A percentile compares a stretch with the other conserved stretches of the same genome.
phyloP scores from a whole-genome alignment of 2,113 vertebrate species.

The Ictidomys tridecemlineatus region DNA sequence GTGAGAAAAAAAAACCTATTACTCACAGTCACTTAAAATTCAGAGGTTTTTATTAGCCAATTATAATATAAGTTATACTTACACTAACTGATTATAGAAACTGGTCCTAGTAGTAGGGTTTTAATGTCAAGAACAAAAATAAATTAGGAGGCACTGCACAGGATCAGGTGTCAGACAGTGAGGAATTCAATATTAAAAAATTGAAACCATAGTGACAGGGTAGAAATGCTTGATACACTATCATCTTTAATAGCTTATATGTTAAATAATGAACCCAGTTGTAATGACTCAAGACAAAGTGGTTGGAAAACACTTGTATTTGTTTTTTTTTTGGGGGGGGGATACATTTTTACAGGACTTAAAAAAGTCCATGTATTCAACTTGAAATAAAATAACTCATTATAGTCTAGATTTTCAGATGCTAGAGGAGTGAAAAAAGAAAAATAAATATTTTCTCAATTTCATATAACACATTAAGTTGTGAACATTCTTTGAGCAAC shows the following conservation, averaged over 20 bases:
- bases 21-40: not conserved
- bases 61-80: not conserved
- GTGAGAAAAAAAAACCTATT: not conserved
- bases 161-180: not conserved
- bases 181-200: not conserved
- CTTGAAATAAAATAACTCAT: not conserved
- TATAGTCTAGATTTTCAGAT: not conserved
- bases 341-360: not conserved
- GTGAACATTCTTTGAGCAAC: not conserved
- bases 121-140: not conserved
- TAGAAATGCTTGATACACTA: not conserved
- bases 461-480: not conserved
- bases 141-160: not conserved
- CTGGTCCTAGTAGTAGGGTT: not conserved
- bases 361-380: not conserved
- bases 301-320: not conserved
- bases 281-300: not conserved
- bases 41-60: not conserved
- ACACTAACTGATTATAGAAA: not conserved
- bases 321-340: not conserved
- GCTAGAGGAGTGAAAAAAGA: not conserved
- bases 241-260: not conserved
- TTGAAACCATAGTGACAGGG: not conserved
- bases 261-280: not conserved
- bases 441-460: not conserved